phyloP scores from a whole-genome alignment of 1,140 invertebrate species.

The Rhopalosiphum maidis region DNA sequence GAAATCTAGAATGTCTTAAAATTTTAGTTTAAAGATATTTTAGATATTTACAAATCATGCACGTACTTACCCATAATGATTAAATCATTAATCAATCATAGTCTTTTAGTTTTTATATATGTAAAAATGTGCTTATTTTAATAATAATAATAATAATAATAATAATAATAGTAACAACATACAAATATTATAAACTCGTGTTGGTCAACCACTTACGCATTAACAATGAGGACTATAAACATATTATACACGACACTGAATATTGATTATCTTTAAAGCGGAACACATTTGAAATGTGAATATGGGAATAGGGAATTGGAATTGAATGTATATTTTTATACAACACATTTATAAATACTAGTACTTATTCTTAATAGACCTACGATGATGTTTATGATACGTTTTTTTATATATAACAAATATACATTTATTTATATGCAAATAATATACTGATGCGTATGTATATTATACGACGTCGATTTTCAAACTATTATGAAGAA shows the following conservation, averaged over 20 bases:
- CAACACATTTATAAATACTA: not conserved
- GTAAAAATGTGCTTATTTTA: not conserved
- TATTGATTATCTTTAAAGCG: not conserved
- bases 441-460: too few species aligned
- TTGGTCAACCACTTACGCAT: constrained; percentile 2
- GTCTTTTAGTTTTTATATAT: not conserved
- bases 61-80: not conserved
- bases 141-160: not conserved
- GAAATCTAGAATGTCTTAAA: not conserved
- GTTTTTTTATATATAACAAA: not conserved
- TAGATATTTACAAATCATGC: not conserved
- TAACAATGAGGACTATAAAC: not conserved
- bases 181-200: constrained; percentile 8
- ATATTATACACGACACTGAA: not conserved
- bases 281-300: not conserved
- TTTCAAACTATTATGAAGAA: not conserved
- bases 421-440: not conserved
- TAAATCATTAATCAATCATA: not conserved
- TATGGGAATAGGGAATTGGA: not conserved
- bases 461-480: not conserved
- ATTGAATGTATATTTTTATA: not conserved
- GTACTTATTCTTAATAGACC: not conserved
- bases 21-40: not conserved
- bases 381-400: not conserved
- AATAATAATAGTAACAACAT: not conserved